These are phyloP conservation scores for Lissonota sp. DNA, from an alignment of 2,888 invertebrate genomes.

Conservation along the genomic window DNA sequence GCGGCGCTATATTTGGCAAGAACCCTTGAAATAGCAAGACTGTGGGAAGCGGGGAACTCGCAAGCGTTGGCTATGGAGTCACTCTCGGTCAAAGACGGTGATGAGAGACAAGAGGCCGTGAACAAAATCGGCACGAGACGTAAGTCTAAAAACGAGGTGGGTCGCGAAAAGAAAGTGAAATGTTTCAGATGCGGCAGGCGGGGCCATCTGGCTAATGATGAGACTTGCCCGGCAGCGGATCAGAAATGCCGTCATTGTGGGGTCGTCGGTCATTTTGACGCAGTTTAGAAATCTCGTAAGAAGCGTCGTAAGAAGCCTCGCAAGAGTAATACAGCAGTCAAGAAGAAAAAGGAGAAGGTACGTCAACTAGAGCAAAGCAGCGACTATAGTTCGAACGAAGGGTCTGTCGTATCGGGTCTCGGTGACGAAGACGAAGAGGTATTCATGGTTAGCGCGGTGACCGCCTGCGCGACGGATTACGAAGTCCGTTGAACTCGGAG, in stretches of 20 bases:
- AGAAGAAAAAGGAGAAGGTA: background rate
- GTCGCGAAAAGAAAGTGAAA: background rate
- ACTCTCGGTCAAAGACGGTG: background rate
- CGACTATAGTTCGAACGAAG: background rate
- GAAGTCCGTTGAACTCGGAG: background rate
- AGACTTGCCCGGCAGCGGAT: background rate
- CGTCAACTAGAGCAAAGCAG: background rate
- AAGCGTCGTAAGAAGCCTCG: background rate
- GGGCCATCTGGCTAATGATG: background rate
- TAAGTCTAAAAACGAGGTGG: background rate
- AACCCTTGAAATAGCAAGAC: background rate
- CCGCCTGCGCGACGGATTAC: too few relatives aligned
- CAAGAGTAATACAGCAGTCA: background rate
- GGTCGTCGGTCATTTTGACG: background rate
- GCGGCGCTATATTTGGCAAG: background rate
- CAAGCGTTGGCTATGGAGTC: background rate
- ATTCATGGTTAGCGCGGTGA: background rate
- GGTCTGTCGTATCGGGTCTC: background rate
- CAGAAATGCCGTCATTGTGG: conserved; percentile 4
- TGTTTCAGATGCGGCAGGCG: conserved; percentile 1
- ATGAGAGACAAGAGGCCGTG: background rate
- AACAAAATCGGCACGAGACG: background rate
- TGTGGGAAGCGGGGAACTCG: background rate
- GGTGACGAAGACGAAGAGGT: background rate
- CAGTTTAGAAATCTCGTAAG: background rate